Percentiles rank a stretch among this genome's conserved stretches.
Evolutionary conservation across 2,113 vertebrate species (phyloP).

Genomic region (Spizaetus ornatus): DNA sequence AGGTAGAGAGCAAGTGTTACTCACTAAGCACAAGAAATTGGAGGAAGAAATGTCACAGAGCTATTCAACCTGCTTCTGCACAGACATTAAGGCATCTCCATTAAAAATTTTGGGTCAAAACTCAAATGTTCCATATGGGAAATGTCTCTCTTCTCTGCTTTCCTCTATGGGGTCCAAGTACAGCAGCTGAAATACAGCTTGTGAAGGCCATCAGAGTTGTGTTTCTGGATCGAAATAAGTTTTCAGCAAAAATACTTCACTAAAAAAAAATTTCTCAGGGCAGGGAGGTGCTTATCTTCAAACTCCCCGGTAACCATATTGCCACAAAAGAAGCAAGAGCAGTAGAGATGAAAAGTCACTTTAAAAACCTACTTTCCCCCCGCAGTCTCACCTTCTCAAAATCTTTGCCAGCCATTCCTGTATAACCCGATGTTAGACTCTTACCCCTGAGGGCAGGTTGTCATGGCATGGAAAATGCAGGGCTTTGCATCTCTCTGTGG

Average conservation of each 20-base stretch:
- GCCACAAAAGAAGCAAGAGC: background rate
- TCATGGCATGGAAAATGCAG: background rate
- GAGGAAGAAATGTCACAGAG: background rate
- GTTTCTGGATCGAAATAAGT: background rate
- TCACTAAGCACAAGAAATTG: background rate
- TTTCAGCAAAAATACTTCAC: background rate
- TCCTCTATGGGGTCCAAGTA: background rate
- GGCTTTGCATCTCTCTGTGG: background rate
- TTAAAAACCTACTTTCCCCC: background rate
- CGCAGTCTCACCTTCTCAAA: background rate
- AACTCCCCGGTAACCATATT: background rate
- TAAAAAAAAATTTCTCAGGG: rapidly evolving
- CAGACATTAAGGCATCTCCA: background rate
- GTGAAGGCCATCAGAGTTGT: background rate
- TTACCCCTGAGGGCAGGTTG: background rate
- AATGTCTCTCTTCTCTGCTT: background rate
- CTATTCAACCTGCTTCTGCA: background rate
- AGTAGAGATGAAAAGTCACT: background rate
- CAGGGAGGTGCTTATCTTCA: background rate
- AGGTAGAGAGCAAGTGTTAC: background rate
- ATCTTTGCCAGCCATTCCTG: background rate
- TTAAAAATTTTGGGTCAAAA: background rate
- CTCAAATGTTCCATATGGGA: background rate
- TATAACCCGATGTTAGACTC: background rate
- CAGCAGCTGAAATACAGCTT: background rate